phyloP scores from a whole-genome alignment of 2,888 invertebrate species.

The Tetragnatha montana region DNA sequence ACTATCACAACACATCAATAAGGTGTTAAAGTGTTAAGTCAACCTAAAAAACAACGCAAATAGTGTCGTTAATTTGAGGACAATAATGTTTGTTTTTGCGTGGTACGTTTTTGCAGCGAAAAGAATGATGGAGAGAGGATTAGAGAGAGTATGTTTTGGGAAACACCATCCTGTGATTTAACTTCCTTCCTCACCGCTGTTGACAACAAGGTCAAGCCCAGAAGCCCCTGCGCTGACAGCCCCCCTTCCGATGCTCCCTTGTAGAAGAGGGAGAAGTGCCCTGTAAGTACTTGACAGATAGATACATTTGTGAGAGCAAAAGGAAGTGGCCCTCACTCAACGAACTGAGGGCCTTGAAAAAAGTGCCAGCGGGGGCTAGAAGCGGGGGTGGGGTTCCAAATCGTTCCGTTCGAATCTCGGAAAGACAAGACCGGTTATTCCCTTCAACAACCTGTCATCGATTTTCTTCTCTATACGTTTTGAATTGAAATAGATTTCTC shows the following conservation, averaged over 20 bases:
- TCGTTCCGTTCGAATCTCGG: constrained; percentile 57
- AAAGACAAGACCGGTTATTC: constrained; percentile 40
- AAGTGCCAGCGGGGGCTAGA: constrained; percentile 21
- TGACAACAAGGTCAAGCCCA: too few species aligned
- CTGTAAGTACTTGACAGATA: background rate
- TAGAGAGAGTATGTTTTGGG: background rate
- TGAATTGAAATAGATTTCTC: constrained; percentile 43
- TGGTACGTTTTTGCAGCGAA: background rate
- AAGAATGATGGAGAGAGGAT: background rate
- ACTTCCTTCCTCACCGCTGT: too few species aligned
- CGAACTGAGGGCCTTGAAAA: constrained; percentile 1
- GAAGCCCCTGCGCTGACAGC: too few species aligned
- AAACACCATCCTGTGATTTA: too few species aligned
- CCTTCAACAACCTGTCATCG: constrained; percentile 54
- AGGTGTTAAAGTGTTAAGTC: too few species aligned
- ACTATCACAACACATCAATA: too few species aligned
- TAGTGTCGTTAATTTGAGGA: too few species aligned
- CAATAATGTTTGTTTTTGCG: background rate
- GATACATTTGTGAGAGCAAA: constrained; percentile 11
- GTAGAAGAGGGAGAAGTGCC: background rate
- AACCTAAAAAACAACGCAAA: too few species aligned
- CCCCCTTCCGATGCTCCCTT: background rate
- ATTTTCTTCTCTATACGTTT: constrained; percentile 38
- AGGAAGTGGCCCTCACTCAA: constrained; percentile 41
- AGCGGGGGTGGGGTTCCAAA: constrained; percentile 28